Base-by-base conservation (phyloP, 2,797 vertebrate species). In the Salarias fasciatus region DNA sequence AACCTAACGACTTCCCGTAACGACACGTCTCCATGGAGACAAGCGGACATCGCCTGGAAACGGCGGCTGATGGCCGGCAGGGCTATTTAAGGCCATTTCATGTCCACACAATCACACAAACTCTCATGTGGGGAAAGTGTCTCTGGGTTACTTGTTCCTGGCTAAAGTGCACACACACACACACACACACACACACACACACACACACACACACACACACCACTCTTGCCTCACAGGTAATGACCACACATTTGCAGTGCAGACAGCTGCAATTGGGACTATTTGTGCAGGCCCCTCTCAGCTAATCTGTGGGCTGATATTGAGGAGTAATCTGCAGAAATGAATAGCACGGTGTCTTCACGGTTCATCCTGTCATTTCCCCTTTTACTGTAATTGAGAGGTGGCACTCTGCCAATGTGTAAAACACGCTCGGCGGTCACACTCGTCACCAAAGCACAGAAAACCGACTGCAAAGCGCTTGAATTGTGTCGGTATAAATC, bases 1-100 rank as follows among this genome's bases (percentile, higher is more conserved):
- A 92, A 90, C 88, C 89, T 80, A 80, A 93, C 91, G 64, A 80
- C 79, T 80, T 91, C 92, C 89, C 81, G 90, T 82, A 94, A 95
- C 89, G 89, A 92, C 79, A 65, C 30, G 75, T 94, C 94, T 93
- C 95, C 91, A 92, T 95, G 95, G 95, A 95, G 95, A 97, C 95
- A 93, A 93, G 91, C 43, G 85, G 90, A 86, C 91, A 92, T 90
- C 86, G 89, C 83, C 87, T 91, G 90, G 88, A 91, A 94, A 92
- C 94, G 92, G 92, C 92, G 62, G 48, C 77, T 79, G 93, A 90
- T 89, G 92, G 93, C 93, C 91, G 1, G 53, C 83, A 92, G 92
- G 91, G 94, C 92, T 94, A 94, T 85, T 90, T 80, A 71, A 77
- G 80, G 82, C 75, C 77, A 88, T 88, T 93, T 91, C 88, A 91